A percentile compares a stretch with the other conserved stretches of the same genome.
phyloP scores from a whole-genome alignment of 2,113 vertebrate species.

The Colius striatus region DNA sequence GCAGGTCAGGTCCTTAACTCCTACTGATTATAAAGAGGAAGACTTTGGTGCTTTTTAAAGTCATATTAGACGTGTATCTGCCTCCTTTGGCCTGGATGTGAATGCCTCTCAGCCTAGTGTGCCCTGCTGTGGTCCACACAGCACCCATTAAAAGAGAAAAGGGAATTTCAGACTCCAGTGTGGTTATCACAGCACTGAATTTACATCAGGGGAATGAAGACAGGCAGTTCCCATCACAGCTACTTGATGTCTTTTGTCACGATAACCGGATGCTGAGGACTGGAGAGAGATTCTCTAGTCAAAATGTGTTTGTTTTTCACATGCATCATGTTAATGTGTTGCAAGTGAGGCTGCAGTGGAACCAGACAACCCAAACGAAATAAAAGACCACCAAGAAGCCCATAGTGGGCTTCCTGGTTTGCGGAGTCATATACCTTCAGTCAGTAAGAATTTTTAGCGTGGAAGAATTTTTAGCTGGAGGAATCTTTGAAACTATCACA shows the following conservation, averaged over 20 bases:
- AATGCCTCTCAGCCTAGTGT: not conserved
- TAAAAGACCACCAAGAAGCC: not conserved
- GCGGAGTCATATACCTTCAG: not conserved
- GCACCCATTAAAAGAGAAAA: not conserved
- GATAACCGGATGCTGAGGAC: not conserved
- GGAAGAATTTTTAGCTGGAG: not conserved
- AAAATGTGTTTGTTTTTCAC: not conserved
- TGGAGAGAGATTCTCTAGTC: not conserved
- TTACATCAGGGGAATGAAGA: not conserved
- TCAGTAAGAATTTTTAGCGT: not conserved
- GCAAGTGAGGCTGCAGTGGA: not conserved
- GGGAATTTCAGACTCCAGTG: not conserved
- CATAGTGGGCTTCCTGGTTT: not conserved
- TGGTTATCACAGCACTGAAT: not conserved
- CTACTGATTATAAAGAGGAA: not conserved
- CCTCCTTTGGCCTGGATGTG: not conserved
- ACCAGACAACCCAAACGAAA: not conserved
- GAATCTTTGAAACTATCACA: not conserved
- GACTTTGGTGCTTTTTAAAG: not conserved
- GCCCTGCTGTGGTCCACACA: rapidly evolving
- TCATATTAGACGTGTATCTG: not conserved
- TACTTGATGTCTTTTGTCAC: not conserved
- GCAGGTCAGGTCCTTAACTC: not conserved
- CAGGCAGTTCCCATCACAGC: not conserved
- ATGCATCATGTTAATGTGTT: not conserved